Percentiles rank a stretch among this genome's conserved stretches.
Evolutionary conservation across 2,113 vertebrate genomes (phyloP).

Genomic region (Nothoprocta pentlandii): DNA sequence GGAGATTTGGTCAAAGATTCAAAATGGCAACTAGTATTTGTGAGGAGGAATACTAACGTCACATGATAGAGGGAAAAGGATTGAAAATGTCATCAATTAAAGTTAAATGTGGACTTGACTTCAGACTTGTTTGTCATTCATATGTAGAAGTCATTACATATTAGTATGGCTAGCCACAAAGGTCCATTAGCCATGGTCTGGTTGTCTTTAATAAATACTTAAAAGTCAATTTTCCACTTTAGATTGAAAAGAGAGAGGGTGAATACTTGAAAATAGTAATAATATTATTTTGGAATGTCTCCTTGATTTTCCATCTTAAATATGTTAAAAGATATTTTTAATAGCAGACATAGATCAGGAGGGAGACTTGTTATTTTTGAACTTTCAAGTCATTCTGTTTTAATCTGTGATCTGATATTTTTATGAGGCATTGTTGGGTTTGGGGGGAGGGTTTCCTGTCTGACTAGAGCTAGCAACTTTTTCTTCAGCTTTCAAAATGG

Average conservation of each 20-base stretch:
- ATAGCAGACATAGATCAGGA: slow-evolving; percentile 5
- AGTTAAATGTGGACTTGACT: not conserved
- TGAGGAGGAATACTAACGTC: not conserved
- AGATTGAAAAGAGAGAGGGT: slow-evolving; percentile 46
- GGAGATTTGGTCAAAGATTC: not conserved
- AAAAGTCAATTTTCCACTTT: slow-evolving; percentile 43
- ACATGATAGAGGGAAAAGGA: not conserved
- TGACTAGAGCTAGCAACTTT: slow-evolving; percentile 23
- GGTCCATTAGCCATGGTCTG: not conserved
- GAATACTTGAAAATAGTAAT: slow-evolving; percentile 26
- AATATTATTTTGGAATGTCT: slow-evolving; percentile 35
- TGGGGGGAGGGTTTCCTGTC: slow-evolving; percentile 45
- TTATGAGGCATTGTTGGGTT: slow-evolving; percentile 62
- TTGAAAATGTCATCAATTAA: not conserved
- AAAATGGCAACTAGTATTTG: not conserved
- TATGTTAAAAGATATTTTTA: slow-evolving; percentile 54
- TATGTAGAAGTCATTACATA: not conserved
- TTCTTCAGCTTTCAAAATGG: slow-evolving; percentile 50
- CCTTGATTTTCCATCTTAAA: slow-evolving; percentile 39
- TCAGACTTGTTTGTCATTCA: not conserved
- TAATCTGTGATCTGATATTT: slow-evolving; percentile 67
- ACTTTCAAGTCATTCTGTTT: slow-evolving; percentile 57
- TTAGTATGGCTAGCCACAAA: not conserved
- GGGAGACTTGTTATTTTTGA: slow-evolving; percentile 45
- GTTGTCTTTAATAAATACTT: slow-evolving; percentile 3